A percentile compares a stretch with the other conserved stretches of the same genome.
Evolutionary conservation across 1,140 invertebrate species (phyloP).

Genomic region (Ridgeia piscesae): DNA sequence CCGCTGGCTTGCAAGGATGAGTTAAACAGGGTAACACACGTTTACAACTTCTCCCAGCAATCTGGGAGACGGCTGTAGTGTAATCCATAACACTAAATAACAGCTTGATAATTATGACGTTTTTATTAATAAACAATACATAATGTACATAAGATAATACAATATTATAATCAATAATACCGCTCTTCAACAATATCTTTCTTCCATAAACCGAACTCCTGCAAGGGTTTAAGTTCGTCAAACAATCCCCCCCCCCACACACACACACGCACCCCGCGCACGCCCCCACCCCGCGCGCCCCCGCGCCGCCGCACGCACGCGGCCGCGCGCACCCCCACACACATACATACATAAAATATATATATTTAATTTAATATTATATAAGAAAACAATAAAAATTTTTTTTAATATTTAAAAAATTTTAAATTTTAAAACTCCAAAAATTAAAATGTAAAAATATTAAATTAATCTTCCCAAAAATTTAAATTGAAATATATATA

Average conservation of each 20-base stretch:
- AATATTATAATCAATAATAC: neutral
- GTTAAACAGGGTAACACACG: neutral
- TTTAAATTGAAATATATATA: too few species aligned
- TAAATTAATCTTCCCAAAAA: neutral
- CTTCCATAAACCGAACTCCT: neutral
- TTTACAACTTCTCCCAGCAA: neutral
- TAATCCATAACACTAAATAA: neutral
- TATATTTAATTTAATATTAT: neutral
- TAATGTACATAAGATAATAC: too few species aligned
- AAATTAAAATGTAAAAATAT: neutral
- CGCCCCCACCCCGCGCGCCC: too few species aligned
- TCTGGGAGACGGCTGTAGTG: neutral
- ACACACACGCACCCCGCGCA: too few species aligned
- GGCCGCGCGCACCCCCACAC: too few species aligned
- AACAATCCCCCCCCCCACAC: too few species aligned
- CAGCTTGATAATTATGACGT: neutral
- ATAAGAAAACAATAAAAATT: neutral
- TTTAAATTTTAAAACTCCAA: neutral
- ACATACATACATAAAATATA: too few species aligned
- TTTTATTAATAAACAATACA: neutral
- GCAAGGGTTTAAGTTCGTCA: neutral
- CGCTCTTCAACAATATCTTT: neutral
- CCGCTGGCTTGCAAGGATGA: too few species aligned
- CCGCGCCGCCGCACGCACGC: too few species aligned
- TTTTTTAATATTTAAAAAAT: neutral